Percentiles rank a stretch among this genome's conserved stretches.
These are phyloP conservation scores for Drosophila paulistorum DNA, from an alignment of 1,140 invertebrate species.

Conservation along the genomic window DNA sequence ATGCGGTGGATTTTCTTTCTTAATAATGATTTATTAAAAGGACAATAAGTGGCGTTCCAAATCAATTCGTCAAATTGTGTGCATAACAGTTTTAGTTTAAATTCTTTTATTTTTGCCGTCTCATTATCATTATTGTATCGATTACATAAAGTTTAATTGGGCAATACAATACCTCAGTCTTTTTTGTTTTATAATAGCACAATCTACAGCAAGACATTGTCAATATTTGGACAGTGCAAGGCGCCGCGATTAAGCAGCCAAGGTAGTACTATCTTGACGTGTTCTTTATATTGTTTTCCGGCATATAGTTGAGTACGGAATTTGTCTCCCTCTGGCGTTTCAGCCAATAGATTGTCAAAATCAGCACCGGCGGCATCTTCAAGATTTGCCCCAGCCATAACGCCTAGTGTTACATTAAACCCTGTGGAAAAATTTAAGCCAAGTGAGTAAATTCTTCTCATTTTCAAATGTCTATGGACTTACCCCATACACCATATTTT, in stretches of 20 bases:
- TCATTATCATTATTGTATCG: background rate
- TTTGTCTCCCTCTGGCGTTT: conserved; percentile 23
- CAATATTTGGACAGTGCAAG: conserved; percentile 24
- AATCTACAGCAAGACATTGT: background rate
- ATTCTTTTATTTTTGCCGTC: background rate
- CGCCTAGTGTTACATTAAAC: conserved; percentile 22
- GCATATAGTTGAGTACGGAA: conserved; percentile 40
- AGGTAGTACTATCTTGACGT: conserved; percentile 44
- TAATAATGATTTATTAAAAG: too few species aligned
- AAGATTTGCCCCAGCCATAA: conserved; percentile 42
- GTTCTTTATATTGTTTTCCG: conserved; percentile 44
- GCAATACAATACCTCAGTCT: background rate
- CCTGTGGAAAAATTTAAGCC: conserved; percentile 13
- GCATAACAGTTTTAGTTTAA: too few species aligned
- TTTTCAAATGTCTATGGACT: conserved; percentile 23
- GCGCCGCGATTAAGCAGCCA: conserved; percentile 56
- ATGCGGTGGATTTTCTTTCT: too few species aligned
- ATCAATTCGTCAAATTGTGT: too few species aligned
- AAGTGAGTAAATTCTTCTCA: conserved; percentile 21
- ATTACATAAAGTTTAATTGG: background rate
- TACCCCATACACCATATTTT: conserved; percentile 45
- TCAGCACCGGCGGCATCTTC: conserved; percentile 33
- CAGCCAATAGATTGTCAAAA: conserved; percentile 43
- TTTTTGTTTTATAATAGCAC: background rate
- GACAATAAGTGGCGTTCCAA: too few species aligned